Conservation (phyloP, 2,113 vertebrate species). For the Cardinalis cardinalis region DNA sequence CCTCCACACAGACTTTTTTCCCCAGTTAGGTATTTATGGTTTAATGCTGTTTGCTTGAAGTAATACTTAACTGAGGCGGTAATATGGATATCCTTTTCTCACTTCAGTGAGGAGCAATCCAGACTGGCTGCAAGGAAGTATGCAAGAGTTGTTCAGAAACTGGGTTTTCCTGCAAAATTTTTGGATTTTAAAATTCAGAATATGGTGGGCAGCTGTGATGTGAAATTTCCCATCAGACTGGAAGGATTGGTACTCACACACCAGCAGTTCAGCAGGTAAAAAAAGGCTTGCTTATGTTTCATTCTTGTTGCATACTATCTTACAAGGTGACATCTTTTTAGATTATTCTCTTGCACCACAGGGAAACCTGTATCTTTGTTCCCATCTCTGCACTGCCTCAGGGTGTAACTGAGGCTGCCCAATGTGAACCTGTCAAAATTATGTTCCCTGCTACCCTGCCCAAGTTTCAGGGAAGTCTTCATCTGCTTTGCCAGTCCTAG, state of each 20-base stretch:
- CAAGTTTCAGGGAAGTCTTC: neutral
- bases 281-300: neutral
- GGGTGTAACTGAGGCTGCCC: neutral
- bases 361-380: neutral
- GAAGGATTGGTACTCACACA: conserved; percentile 96
- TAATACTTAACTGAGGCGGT: neutral
- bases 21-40: neutral
- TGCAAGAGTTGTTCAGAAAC: conserved; percentile 95
- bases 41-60: neutral
- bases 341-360: neutral
- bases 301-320: neutral
- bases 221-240: conserved; percentile 95
- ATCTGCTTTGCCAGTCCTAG: neutral
- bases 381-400: neutral
- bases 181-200: conserved; percentile 99
- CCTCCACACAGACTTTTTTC: neutral
- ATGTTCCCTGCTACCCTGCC: neutral
- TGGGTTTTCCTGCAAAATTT: conserved; percentile 97
- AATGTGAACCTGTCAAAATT: neutral
- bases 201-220: conserved; percentile 98
- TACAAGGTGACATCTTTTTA: neutral
- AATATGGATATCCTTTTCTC: neutral
- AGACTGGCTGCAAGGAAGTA: conserved; percentile 95
- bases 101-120: conserved; percentile 91
- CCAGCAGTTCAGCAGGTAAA: conserved; percentile 97